A percentile compares a stretch with the other conserved stretches of the same genome.
phyloP scores from a whole-genome alignment of 2,113 vertebrate species.

The Hippopotamus amphibius region DNA sequence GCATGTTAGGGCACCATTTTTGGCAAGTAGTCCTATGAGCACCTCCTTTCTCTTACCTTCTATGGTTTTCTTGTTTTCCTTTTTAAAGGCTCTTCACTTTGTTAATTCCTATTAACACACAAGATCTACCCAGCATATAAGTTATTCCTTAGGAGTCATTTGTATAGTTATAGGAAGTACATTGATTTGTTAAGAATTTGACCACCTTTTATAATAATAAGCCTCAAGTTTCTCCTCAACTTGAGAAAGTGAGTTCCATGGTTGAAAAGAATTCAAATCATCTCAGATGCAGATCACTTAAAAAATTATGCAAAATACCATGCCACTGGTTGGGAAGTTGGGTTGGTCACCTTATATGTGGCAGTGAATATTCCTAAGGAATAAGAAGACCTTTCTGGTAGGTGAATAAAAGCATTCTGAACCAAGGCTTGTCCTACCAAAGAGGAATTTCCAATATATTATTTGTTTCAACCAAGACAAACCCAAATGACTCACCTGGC shows the following conservation, averaged over 20 bases:
- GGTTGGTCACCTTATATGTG: neutral
- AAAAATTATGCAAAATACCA: neutral
- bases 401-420: neutral
- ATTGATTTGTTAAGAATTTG: neutral
- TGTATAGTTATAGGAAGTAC: neutral
- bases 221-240: neutral
- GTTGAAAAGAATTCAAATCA: neutral
- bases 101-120: neutral
- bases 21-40: neutral
- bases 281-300: neutral
- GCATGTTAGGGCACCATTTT: neutral
- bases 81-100: neutral
- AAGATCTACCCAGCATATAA: neutral
- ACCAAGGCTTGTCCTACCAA: neutral
- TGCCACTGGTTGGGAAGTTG: neutral
- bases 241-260: neutral
- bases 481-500: neutral
- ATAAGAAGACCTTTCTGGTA: slow-evolving; percentile 8
- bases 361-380: neutral
- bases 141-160: neutral
- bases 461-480: neutral
- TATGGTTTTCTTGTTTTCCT: neutral
- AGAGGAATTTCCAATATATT: neutral
- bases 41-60: neutral
- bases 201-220: neutral